Evolutionary conservation across 2,113 vertebrate genomes (phyloP).

Genomic region (Ptyas mucosa): DNA sequence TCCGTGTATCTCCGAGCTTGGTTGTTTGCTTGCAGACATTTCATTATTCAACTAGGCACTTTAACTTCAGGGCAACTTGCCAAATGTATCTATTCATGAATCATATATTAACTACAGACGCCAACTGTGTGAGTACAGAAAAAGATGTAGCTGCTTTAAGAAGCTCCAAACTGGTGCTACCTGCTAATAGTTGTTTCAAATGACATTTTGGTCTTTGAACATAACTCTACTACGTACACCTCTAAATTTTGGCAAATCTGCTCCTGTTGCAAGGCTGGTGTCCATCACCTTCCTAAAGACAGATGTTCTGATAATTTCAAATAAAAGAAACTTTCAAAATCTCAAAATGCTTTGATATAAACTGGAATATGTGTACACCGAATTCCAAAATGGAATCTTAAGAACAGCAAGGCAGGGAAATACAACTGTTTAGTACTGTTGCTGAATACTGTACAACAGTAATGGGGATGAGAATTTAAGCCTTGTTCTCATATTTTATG

Average conservation of each 20-base stretch:
- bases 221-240: not conserved
- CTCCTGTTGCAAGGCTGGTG: not conserved
- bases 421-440: not conserved
- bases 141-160: not conserved
- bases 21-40: not conserved
- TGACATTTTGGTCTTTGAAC: not conserved
- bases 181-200: not conserved
- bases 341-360: not conserved
- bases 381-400: rapidly evolving
- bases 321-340: not conserved
- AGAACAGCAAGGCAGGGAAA: not conserved
- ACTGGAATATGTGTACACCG: not conserved
- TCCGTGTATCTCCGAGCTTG: not conserved
- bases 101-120: not conserved
- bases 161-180: not conserved
- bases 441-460: not conserved
- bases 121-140: not conserved
- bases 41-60: not conserved
- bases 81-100: not conserved
- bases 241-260: not conserved
- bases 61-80: not conserved
- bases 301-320: not conserved
- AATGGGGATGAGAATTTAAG: not conserved
- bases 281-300: not conserved
- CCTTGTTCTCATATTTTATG: not conserved